Base-by-base conservation (phyloP, 2,113 vertebrate genomes). In the Thermophis baileyi region DNA sequence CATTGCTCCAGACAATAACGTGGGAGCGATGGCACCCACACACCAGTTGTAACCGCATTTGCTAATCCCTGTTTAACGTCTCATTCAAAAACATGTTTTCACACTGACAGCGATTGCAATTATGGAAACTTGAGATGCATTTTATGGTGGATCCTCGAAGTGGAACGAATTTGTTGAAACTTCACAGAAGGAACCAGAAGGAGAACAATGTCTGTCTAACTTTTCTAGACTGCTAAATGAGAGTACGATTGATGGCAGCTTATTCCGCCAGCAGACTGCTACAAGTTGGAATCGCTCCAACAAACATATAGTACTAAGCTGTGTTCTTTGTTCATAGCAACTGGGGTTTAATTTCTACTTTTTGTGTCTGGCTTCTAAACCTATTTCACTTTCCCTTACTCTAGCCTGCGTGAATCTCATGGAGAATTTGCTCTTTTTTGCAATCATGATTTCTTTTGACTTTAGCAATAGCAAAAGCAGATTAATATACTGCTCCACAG, bases 31-130 rank as follows among this genome's bases (percentile, higher is more conserved):
- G 91, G 53, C 40, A 87, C n/a, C 49, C 63, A 14, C 0, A 90
- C 20, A 93, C 63, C 91, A 44, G n/a, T 92, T 90, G 92, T 86
- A 40, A 18, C 40, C 87, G 2, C 69, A 10, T 50, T 46, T 86
- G 50, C 40, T 20, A 88, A 92, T 88, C 35, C 27, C 9, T 50
- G 20, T 3, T 11, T 35, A 24, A 90, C 9, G 6, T 30, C 14
- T 30, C 22, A 12, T 8, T 63, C 55, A 57, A 85, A 87, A 90
- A 89, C 20, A 50, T 60, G 24, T 51, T 88, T 18, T 57, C 4
- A 46, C 40, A 89, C 51, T 40, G 11, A 30, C 0, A 0, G 5
- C 0, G 51, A 40, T 90, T 46, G 90, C 47, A 2, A 16, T 55
- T 50, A 85, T 50, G 0, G 2, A 6, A 53, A 30, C 93, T 0